Percentiles rank a stretch among this genome's conserved stretches.
These are phyloP conservation scores for Merluccius polli DNA, from an alignment of 2,797 vertebrate species.

Conservation along the genomic window DNA sequence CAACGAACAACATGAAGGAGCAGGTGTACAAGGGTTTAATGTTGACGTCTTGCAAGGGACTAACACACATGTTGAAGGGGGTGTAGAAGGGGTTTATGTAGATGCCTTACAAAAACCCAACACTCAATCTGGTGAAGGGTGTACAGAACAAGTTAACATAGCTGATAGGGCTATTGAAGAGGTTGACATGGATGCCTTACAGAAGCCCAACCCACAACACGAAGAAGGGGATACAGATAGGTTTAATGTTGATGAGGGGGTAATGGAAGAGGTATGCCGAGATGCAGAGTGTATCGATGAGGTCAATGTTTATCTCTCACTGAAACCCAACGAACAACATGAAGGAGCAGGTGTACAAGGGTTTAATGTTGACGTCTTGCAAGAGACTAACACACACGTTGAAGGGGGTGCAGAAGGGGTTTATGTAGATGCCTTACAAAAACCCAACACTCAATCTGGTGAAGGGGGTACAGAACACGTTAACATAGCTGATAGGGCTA, in stretches of 20 bases:
- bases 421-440: not conserved
- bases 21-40: not conserved
- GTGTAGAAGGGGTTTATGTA: not conserved
- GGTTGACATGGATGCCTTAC: not conserved
- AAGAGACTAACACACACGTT: not conserved
- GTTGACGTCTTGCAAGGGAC: not conserved
- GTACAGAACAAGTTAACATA: not conserved
- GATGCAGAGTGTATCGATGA: not conserved
- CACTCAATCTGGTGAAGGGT: not conserved
- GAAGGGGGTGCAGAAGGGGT: not conserved
- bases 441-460: not conserved
- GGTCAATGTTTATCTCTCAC: not conserved
- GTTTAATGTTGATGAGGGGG: not conserved
- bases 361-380: not conserved
- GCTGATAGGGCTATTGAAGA: not conserved
- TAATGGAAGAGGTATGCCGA: not conserved
- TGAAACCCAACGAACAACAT: not conserved
- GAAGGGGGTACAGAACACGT: not conserved
- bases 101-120: not conserved
- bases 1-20: not conserved
- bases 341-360: not conserved
- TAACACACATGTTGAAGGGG: not conserved
- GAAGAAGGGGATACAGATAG: not conserved
- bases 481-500: not conserved
- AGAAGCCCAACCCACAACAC: not conserved